Percentiles rank a stretch among this genome's conserved stretches.
Conservation (phyloP, 2,888 invertebrate species). For the Lepidocyrtinus sp. region DNA sequence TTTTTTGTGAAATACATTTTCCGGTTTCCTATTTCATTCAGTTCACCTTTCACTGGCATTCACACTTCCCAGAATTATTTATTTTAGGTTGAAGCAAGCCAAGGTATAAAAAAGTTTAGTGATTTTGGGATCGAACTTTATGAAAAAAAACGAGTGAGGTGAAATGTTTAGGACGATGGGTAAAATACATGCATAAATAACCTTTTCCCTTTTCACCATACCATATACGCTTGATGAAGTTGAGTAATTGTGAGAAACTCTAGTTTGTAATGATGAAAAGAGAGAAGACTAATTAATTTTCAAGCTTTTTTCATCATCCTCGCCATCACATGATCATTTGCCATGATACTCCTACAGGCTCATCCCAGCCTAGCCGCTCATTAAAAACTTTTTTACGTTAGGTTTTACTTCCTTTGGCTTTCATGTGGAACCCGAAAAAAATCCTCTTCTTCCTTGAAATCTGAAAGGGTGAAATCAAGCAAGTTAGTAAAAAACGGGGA, state of each 20-base stretch:
- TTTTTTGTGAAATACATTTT: not conserved
- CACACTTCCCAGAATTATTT: not conserved
- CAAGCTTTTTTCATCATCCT: constrained; percentile 13
- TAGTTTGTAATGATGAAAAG: constrained; percentile 21
- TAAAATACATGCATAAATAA: too few relatives aligned
- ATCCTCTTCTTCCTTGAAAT: not conserved
- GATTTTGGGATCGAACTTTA: not conserved
- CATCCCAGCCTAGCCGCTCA: not conserved
- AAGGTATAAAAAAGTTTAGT: not conserved
- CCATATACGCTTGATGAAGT: not conserved
- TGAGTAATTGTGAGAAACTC: constrained; percentile 19
- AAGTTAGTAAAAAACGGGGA: not conserved
- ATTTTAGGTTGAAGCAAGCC: not conserved
- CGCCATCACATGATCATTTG: constrained; percentile 8
- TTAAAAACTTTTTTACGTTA: constrained; percentile 17
- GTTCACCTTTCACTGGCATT: constrained; percentile 3
- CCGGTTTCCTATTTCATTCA: not conserved
- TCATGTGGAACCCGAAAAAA: not conserved
- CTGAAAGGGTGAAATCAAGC: not conserved
- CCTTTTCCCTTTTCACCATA: not conserved
- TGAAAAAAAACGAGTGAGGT: not conserved
- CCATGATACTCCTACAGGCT: constrained; percentile 3
- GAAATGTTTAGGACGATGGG: too few relatives aligned
- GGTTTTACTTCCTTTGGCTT: not conserved
- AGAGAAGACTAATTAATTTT: constrained; percentile 21